Base-by-base conservation (phyloP, 2,113 vertebrate species). In the Neolamprologus sp. region DNA sequence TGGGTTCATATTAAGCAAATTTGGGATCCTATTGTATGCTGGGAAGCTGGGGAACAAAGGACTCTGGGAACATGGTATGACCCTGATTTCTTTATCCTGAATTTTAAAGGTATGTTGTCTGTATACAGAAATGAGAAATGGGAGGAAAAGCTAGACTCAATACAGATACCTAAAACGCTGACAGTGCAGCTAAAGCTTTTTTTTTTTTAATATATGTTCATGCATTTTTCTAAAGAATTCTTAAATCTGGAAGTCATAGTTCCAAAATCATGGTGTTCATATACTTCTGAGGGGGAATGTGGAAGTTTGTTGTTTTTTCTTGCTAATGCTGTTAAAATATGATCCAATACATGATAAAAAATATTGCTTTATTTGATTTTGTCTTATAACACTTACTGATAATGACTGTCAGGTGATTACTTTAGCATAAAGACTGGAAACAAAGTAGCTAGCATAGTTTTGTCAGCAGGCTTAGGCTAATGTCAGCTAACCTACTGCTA, bases 401-500 rank as follows among this genome's bases (percentile, higher is more conserved):
- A 33, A 78, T 33, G 47, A 51, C 0, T 30, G 42, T 75, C 23
- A n/a, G 45, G 33, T 14, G 37, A 42, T 47, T 14, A 3, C 3
- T 16, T 55, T 81, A 73, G 68, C 40, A 21, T 65, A 65, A 37
- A 21, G 19, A 21, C 11, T 37, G 10, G 60, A 37, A 65, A 65
- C 60, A 37, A 65, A 65, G 19, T 65, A 65, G 60, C 33, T 65
- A 65, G 60, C 33, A 65, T 37, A 65, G 33, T n/a, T 65, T 65
- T 37, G 33, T 37, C 33, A 65, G 33, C 60, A 21, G 19, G 60
- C 1, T 37, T 37, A 65, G 60, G 60, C 33, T 19, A 75, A 19
- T 45, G 21, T 47, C 21, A 45, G 23, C 68, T 83, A 42, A 53
- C 13, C 3, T 4, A 3, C 5, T 23, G n/a, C 73, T 51, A 26